Percentiles rank a stretch among this genome's conserved stretches.
Evolutionary conservation across 2,888 invertebrate genomes (phyloP).

Genomic region (Cheilosia grossa): DNA sequence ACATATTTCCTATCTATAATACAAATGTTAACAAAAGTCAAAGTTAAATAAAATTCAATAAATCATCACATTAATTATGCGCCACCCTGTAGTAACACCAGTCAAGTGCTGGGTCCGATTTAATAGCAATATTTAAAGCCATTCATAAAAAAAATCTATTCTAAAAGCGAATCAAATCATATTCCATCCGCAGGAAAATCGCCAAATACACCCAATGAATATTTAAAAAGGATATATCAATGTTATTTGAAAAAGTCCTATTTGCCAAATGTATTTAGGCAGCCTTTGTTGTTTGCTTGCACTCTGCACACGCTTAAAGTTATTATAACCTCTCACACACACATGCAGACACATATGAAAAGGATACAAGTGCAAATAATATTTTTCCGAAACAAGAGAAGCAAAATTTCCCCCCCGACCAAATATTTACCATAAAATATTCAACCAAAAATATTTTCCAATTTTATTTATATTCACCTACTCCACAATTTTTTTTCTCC

Average conservation of each 20-base stretch:
- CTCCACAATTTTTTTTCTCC: no score
- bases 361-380: conserved; percentile 19
- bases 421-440: conserved; percentile 42
- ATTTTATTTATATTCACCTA: conserved; percentile 24
- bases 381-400: conserved; percentile 12
- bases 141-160: not conserved
- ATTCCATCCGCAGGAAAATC: not conserved
- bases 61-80: no score
- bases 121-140: not conserved
- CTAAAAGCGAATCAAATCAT: not conserved
- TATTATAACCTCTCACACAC: not conserved
- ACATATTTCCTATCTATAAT: no score
- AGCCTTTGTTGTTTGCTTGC: conserved; percentile 35
- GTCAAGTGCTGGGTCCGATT: no score
- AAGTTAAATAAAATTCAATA: no score
- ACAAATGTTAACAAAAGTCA: no score
- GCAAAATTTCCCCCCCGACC: conserved; percentile 6
- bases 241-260: conserved; percentile 8
- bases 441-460: conserved; percentile 40
- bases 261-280: conserved; percentile 26
- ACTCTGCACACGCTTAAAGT: not conserved
- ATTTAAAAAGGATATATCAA: conserved; percentile 45
- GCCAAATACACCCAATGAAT: conserved; percentile 7
- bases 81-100: no score
- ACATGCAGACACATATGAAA: not conserved